These are phyloP conservation scores for Philaethria dido DNA, from an alignment of 2,888 invertebrate species.

Conservation along the genomic window DNA sequence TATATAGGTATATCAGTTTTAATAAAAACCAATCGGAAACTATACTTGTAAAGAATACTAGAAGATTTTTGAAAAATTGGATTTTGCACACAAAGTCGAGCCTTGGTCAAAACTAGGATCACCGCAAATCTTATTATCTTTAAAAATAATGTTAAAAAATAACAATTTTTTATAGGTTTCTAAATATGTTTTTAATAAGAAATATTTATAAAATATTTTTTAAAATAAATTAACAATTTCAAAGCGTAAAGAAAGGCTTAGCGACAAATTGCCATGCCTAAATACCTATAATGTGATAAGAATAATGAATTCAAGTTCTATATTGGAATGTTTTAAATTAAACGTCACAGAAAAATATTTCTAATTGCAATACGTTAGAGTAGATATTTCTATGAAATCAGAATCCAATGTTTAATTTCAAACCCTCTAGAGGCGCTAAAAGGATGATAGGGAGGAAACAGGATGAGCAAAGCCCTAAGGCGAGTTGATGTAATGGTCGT, in stretches of 20 bases:
- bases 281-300: background rate
- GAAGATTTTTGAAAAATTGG: too few relatives aligned
- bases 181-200: too few relatives aligned
- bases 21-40: too few relatives aligned
- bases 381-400: constrained; percentile 66
- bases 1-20: too few relatives aligned
- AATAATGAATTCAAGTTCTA: constrained; percentile 24
- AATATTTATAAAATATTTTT: background rate
- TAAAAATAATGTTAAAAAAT: too few relatives aligned
- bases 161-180: too few relatives aligned
- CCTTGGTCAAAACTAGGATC: too few relatives aligned
- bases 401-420: constrained; percentile 72
- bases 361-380: constrained; percentile 49
- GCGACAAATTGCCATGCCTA: constrained; percentile 6
- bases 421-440: constrained; percentile 68
- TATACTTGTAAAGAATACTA: too few relatives aligned
- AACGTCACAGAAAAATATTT: constrained; percentile 55
- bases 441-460: constrained; percentile 64
- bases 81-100: too few relatives aligned
- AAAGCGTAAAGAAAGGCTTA: background rate
- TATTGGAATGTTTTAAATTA: constrained; percentile 23
- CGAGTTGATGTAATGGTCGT: constrained; percentile 62
- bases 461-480: constrained; percentile 59
- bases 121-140: too few relatives aligned
- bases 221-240: background rate